Percentiles rank a stretch among this genome's conserved stretches.
phyloP scores from a whole-genome alignment of 2,797 vertebrate species.

The Sebastes iracundus region DNA sequence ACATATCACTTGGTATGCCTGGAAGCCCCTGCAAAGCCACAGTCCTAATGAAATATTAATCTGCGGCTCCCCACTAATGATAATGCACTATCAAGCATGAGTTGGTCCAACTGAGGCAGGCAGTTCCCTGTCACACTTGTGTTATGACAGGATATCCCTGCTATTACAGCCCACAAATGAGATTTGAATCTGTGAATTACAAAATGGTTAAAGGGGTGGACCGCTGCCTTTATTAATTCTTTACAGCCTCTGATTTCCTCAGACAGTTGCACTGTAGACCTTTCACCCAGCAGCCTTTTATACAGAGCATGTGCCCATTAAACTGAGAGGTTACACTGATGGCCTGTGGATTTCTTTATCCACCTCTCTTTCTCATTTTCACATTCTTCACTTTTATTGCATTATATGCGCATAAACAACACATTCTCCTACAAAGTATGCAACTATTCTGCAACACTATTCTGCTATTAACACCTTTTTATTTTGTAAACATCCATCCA shows the following conservation, averaged over 20 bases:
- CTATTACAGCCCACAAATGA: constrained; percentile 76
- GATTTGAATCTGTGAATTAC: constrained; percentile 78
- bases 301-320: constrained; percentile 51
- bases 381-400: not conserved
- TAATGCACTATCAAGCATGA: constrained; percentile 80
- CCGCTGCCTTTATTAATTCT: constrained; percentile 71
- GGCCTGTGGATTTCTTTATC: constrained; percentile 10
- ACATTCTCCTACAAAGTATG: not conserved
- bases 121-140: constrained; percentile 65
- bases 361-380: not conserved
- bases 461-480: not conserved
- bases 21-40: constrained; percentile 69
- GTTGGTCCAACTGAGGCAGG: constrained; percentile 64
- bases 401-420: not conserved
- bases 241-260: constrained; percentile 64
- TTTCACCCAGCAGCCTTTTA: constrained; percentile 48
- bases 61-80: constrained; percentile 77
- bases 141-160: constrained; percentile 73
- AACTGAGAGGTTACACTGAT: constrained; percentile 16
- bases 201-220: constrained; percentile 72
- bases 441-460: not conserved
- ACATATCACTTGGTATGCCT: constrained; percentile 73
- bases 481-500: not conserved
- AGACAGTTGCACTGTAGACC: constrained; percentile 65
- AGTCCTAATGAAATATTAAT: constrained; percentile 84